Base-by-base conservation (phyloP, 2,797 vertebrate species). In the Protonibea diacanthus region DNA sequence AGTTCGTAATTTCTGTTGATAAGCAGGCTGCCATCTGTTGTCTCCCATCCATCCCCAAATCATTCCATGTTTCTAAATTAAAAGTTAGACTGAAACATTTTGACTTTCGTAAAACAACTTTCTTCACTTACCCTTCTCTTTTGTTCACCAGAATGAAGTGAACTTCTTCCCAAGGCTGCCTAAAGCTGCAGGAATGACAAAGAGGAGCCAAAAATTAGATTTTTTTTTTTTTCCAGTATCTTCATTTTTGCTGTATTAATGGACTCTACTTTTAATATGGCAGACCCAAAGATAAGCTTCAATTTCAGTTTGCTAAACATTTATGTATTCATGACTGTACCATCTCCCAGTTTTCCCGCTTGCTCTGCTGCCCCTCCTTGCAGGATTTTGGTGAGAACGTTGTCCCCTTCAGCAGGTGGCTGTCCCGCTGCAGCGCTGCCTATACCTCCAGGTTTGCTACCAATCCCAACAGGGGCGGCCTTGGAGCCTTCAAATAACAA, bases 161-260 rank as follows among this genome's bases (percentile, higher is more conserved):
- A 99, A 99, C 95, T 99, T 99, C 95, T 99, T 99, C 87, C 98
- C 98, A 23, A 99, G 97, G 90, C 97, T 97, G 84, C 98, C 97
- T 89, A 99, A 96, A 86, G 97, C 98, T 99, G 88, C 29, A 27
- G 80, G 63, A 94, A 91, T 58, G 18, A 89, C 33, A 86, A 71
- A 71, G n/a, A 83, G 48, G 17, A 74, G 17, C 12, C 29, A 76
- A 64, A 78, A 42, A 45, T 82, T 17, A 76, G 52, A 49, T n/a
- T n/a, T n/a, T n/a, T n/a, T n/a, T n/a, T 27, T 27, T 27, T 25
- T 27, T 65, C 6, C 18, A 73, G n/a, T 40, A 52, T 42, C 3
- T 71, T 27, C 6, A 14, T 57, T 74, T 42, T 29, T 14, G 13
- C 8, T 47, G 15, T n/a, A 56, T 61, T 49, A 55, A 53, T 27